phyloP scores from a whole-genome alignment of 2,888 invertebrate genomes.

The Trileptium ribeirensis region DNA sequence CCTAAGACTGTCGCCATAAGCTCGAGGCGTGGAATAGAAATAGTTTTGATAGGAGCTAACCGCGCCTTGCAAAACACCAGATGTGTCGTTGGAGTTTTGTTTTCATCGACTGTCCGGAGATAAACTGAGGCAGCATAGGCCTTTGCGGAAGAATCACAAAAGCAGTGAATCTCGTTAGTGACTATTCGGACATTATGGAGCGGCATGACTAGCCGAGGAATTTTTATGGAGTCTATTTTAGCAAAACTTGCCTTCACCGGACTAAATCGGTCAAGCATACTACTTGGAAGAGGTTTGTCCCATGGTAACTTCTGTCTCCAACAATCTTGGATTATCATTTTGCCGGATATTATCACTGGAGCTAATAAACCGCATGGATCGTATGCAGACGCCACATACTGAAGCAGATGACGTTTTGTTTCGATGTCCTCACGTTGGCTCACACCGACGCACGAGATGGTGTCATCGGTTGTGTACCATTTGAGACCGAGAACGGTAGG shows the following conservation, averaged over 20 bases:
- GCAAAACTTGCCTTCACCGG: neutral
- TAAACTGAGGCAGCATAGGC: constrained; percentile 21
- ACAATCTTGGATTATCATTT: constrained; percentile 15
- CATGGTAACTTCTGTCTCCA: constrained; percentile 18
- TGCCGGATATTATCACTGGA: constrained; percentile 29
- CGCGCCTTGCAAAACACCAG: constrained; percentile 20
- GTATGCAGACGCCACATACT: constrained; percentile 29
- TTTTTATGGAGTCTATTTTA: neutral
- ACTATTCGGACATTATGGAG: neutral
- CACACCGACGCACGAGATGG: constrained; percentile 19
- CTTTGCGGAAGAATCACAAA: constrained; percentile 23
- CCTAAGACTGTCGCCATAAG: constrained; percentile 20
- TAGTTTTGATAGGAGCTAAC: constrained; percentile 11
- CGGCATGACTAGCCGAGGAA: neutral
- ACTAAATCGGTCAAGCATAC: neutral
- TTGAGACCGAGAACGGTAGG: constrained; percentile 31
- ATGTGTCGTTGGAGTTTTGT: neutral
- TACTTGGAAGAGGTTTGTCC: constrained; percentile 14
- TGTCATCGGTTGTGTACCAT: constrained; percentile 35
- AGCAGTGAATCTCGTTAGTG: constrained; percentile 6
- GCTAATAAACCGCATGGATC: constrained; percentile 35
- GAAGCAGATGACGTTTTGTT: constrained; percentile 34
- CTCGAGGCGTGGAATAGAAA: constrained; percentile 24
- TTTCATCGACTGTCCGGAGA: neutral
- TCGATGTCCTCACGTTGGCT: constrained; percentile 14